phyloP scores from a whole-genome alignment of 2,113 vertebrate species.

The Apteryx mantelli region DNA sequence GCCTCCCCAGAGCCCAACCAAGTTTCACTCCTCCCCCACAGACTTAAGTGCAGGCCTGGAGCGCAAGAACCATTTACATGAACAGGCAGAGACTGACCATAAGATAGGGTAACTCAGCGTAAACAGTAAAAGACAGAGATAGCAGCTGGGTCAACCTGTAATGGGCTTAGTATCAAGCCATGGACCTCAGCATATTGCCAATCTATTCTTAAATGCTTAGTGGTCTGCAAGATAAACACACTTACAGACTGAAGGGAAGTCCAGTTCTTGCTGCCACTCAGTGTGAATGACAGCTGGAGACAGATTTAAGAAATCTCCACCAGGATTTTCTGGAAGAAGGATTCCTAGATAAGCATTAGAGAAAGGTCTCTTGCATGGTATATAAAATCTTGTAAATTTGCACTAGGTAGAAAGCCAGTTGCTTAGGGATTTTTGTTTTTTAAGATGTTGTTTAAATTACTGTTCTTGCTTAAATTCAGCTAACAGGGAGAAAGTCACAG shows the following conservation, averaged over 20 bases:
- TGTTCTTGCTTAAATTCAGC: background rate
- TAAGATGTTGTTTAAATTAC: background rate
- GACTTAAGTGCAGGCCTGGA: background rate
- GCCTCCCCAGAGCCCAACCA: background rate
- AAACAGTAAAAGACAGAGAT: background rate
- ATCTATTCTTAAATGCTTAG: fast-evolving
- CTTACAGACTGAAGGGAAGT: background rate
- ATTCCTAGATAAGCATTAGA: background rate
- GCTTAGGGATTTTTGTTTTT: background rate
- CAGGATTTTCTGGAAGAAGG: background rate
- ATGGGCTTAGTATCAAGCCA: background rate
- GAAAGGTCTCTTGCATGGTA: background rate
- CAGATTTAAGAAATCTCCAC: background rate
- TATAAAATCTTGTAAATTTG: background rate
- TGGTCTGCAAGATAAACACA: background rate
- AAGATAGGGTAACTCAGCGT: background rate
- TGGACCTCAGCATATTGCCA: background rate
- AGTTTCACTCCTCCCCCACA: background rate
- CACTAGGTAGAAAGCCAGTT: background rate
- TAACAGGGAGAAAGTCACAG: background rate
- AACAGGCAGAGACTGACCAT: background rate
- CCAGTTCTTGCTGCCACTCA: background rate
- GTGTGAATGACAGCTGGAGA: background rate
- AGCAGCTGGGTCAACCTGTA: background rate
- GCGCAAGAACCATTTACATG: background rate